These are phyloP conservation scores for Sus cebifrons DNA, from an alignment of 2,797 vertebrate species.

Conservation along the genomic window DNA sequence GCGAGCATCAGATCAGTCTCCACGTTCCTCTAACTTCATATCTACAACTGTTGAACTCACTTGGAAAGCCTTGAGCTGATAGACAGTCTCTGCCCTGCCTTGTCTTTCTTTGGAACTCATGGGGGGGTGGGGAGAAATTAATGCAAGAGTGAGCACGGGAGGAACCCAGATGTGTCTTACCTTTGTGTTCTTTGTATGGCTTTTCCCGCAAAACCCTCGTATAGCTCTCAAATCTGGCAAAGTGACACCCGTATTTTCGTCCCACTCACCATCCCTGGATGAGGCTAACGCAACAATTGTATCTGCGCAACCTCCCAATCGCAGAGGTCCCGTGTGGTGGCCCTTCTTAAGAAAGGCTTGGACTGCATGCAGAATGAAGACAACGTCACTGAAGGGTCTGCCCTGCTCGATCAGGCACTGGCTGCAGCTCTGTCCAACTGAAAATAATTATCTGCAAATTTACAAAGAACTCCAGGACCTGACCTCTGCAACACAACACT, in stretches of 20 bases:
- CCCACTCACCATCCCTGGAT: background rate
- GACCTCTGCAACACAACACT: fast-evolving
- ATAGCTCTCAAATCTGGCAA: background rate
- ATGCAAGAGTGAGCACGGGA: background rate
- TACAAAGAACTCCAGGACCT: slow-evolving; percentile 46
- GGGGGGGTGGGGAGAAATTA: fast-evolving
- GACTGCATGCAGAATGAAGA: fast-evolving
- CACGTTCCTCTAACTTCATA: background rate
- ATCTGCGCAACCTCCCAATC: fast-evolving
- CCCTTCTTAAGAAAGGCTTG: background rate
- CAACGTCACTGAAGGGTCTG: fast-evolving
- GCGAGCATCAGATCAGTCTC: background rate
- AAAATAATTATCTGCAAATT: background rate
- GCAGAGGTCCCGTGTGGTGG: fast-evolving
- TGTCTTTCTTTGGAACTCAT: background rate
- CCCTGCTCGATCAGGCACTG: fast-evolving
- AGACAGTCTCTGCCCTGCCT: fast-evolving
- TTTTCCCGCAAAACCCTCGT: background rate
- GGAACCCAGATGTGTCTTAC: fast-evolving
- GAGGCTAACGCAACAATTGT: fast-evolving
- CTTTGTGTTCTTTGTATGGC: background rate
- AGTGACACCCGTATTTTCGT: fast-evolving
- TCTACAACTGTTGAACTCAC: background rate
- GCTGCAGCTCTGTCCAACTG: background rate
- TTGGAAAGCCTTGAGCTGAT: background rate